A percentile compares a stretch with the other conserved stretches of the same genome.
Conservation (phyloP, 53 echinoderm and acorn worm genomes). For the Arbacia lixula region DNA sequence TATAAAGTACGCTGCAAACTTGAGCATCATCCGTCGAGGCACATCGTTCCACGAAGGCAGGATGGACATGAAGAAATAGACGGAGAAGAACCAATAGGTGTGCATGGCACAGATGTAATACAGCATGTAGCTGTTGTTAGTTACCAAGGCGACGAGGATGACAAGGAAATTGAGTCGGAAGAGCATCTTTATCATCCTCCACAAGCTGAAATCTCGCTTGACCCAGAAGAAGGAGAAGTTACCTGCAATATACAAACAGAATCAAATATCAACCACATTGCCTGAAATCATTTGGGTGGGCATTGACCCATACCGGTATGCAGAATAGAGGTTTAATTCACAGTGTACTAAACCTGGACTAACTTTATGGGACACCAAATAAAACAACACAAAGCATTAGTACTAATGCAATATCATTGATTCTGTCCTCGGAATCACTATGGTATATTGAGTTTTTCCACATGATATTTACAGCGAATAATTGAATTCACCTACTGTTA, state of each 20-base stretch:
- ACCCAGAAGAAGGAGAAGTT: slow-evolving; percentile 96
- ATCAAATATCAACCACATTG: no score
- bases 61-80: slow-evolving; percentile 79
- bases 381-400: no score
- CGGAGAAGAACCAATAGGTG: slow-evolving; percentile 85
- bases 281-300: no score
- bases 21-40: slow-evolving; percentile 64
- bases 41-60: slow-evolving; percentile 78
- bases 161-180: slow-evolving; percentile 88
- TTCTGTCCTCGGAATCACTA: no score
- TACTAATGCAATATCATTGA: no score
- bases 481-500: no score
- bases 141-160: slow-evolving; percentile 59
- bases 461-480: no score
- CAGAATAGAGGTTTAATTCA: no score
- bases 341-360: no score
- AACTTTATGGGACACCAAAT: no score
- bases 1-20: slow-evolving; percentile 76
- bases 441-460: no score
- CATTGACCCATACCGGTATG: no score
- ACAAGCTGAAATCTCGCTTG: slow-evolving; percentile 75
- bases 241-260: slow-evolving; percentile 53
- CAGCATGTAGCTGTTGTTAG: slow-evolving; percentile 84
- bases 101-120: slow-evolving; percentile 97
- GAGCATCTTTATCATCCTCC: slow-evolving; percentile 87